phyloP scores from a whole-genome alignment of 1,140 invertebrate species.

The Xylocopa sonorina region DNA sequence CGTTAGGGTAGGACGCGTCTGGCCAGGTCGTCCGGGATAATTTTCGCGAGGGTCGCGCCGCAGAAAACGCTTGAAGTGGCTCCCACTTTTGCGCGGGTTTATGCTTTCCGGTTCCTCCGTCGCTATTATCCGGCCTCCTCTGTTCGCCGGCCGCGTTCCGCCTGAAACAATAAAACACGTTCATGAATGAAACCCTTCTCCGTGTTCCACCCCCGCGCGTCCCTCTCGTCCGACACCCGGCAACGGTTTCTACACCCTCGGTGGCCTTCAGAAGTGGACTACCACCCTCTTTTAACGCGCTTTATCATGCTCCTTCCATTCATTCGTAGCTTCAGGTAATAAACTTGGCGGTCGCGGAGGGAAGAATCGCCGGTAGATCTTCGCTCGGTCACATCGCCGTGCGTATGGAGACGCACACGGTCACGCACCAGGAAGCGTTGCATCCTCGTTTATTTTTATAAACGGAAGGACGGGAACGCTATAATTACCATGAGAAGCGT shows the following conservation, averaged over 20 bases:
- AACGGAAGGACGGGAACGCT: constrained; percentile 31
- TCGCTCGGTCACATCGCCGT: constrained; percentile 56
- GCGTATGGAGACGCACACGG: neutral
- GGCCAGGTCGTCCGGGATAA: constrained; percentile 59
- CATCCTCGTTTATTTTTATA: constrained; percentile 54
- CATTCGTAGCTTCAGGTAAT: constrained; percentile 69
- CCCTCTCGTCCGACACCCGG: constrained; percentile 44
- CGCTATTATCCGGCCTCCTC: constrained; percentile 74
- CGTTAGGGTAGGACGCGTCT: constrained; percentile 44
- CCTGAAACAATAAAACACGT: constrained; percentile 78
- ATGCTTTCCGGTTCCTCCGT: constrained; percentile 78
- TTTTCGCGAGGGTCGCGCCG: constrained; percentile 65
- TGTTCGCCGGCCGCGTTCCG: constrained; percentile 68
- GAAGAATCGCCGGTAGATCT: constrained; percentile 56
- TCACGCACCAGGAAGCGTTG: constrained; percentile 47
- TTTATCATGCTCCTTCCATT: constrained; percentile 73
- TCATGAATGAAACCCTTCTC: constrained; percentile 76
- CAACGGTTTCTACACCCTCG: constrained; percentile 55
- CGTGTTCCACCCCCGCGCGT: constrained; percentile 32
- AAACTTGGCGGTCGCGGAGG: constrained; percentile 58
- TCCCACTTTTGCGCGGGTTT: constrained; percentile 73
- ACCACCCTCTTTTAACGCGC: constrained; percentile 70
- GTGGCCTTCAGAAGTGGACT: constrained; percentile 50
- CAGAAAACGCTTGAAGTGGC: constrained; percentile 69
- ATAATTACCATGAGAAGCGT: constrained; percentile 43